Conservation (phyloP, 2,888 invertebrate species). For the Lumbricus terrestris region DNA sequence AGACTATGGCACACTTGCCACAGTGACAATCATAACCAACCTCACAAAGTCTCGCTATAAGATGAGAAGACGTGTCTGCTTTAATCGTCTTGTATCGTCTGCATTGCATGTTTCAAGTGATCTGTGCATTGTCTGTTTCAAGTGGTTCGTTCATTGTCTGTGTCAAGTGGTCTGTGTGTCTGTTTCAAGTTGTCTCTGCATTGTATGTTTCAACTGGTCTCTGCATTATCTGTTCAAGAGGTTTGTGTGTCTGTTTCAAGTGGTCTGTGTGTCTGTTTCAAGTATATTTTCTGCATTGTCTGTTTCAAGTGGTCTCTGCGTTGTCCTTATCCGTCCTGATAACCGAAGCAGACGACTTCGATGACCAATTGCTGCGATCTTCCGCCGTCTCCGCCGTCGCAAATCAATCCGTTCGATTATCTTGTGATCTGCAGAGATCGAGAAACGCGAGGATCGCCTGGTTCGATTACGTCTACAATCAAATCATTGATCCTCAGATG, state of each 20-base stretch:
- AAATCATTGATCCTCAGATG: neutral
- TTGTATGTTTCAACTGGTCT: neutral
- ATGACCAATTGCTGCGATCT: neutral
- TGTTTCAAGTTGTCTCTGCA: no score
- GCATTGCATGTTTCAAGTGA: no score
- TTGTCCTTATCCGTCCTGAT: neutral
- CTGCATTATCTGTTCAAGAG: no score
- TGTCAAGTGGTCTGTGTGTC: neutral
- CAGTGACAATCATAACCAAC: no score
- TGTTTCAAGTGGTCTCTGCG: neutral
- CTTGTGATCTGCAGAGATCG: neutral
- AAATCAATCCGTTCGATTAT: neutral
- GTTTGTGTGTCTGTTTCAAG: no score
- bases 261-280: no score
- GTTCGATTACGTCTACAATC: conserved; percentile 16
- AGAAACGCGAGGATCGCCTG: neutral
- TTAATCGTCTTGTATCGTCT: neutral
- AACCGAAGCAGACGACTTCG: neutral
- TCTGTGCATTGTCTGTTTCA: no score
- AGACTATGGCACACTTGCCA: no score
- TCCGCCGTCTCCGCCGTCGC: neutral
- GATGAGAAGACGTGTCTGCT: neutral
- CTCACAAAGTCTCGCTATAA: no score
- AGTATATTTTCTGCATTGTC: no score
- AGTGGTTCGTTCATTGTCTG: neutral